phyloP scores from a whole-genome alignment of 2,113 vertebrate species.

The Hepsetus odoe region DNA sequence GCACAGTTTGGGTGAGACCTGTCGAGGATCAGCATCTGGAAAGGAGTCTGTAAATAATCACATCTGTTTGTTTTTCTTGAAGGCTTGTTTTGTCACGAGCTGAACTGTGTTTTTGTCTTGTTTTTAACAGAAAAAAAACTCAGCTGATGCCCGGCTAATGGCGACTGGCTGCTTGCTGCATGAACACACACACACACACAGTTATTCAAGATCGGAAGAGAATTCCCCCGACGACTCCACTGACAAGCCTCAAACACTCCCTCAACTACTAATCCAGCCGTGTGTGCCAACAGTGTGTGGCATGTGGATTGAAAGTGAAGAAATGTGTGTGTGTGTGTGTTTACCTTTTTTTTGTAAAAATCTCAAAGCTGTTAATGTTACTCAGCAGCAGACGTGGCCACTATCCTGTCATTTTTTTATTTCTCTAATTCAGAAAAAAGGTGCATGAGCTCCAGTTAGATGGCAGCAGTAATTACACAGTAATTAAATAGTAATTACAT shows the following conservation, averaged over 20 bases:
- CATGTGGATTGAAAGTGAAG: neutral
- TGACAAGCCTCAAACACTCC: constrained; percentile 84
- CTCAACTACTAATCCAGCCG: constrained; percentile 82
- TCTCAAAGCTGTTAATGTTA: no score
- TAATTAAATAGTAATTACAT: no score
- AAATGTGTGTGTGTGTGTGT: neutral
- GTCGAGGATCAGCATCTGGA: no score
- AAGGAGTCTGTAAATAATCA: no score
- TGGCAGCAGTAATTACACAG: no score
- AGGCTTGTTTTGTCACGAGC: constrained; percentile 14
- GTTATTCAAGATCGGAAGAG: constrained; percentile 80
- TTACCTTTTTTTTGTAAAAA: constrained; percentile 12
- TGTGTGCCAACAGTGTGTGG: neutral
- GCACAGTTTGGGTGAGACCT: neutral
- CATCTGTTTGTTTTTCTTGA: constrained; percentile 46
- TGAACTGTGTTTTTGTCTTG: constrained; percentile 74
- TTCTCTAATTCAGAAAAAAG: no score
- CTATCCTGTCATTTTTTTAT: no score
- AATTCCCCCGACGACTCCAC: constrained; percentile 82
- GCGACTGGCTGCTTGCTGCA: constrained; percentile 96
- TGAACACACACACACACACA: constrained; percentile 62
- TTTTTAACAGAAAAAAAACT: constrained; percentile 81
- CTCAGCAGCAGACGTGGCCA: no score
- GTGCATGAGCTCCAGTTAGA: no score
- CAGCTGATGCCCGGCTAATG: constrained; percentile 85